Base-by-base conservation (phyloP, 2,888 invertebrate genomes). In the Caenorhabditis becei region DNA sequence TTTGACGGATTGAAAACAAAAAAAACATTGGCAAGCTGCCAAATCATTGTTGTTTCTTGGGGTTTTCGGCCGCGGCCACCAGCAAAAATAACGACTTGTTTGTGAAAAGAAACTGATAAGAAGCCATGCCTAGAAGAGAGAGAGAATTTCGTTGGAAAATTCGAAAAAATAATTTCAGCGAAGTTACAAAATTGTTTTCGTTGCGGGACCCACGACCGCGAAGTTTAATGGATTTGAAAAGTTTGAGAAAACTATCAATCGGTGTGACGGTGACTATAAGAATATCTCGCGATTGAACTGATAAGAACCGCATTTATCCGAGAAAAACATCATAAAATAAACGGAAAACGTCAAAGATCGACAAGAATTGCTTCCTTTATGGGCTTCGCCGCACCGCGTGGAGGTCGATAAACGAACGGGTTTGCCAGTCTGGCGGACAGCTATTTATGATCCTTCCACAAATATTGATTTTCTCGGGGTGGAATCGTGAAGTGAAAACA, bases 1-100 rank as follows among this genome's bases (percentile, higher is more conserved):
- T 54, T 24, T 37, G 16, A 3, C 41, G 41, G 41, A 41, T 41
- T 10, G 41, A 11, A 8, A 26, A 53, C 24, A 53, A 53, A 23
- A n/a, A 26, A 20, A 32, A 32, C 32, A 32, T 62, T 65, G 74
- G 74, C 65, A 0, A 51, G 2, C 16, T 56, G 65, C 65, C 58
- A 74, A 58, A 54, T 65, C 72, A 58, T 16, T n/a, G 16, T n/a
- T 11, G 20, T 37, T n/a, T n/a, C n/a, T n/a, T 35, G 37, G 24
- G 24, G 4, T 58, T 58, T 20, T 72, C 28, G 72, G 65, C 58
- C 72, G 18, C 56, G 58, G 72, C 65, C 65, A 41, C 20, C n/a
- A 23, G 8, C 28, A 11, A 16, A n/a, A 26, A 47, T 20, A 49
- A 20, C 20, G 3, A 20, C 7, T 49, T 20, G 49, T 20, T 18